Evolutionary conservation across 1,140 invertebrate species (phyloP).

Genomic region (Zaprionus davidi): DNA sequence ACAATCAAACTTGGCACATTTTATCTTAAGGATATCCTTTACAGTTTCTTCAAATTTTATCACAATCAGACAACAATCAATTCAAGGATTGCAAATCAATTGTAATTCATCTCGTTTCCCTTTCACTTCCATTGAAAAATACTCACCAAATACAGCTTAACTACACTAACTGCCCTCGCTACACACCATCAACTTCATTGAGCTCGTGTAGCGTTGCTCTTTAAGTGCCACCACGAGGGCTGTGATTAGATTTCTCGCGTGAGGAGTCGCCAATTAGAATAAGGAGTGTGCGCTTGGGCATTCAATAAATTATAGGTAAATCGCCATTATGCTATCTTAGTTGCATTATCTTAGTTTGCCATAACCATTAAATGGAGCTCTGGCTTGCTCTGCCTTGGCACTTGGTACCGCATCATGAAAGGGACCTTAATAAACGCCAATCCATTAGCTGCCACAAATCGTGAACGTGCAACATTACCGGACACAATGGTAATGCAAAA

Average conservation of each 20-base stretch:
- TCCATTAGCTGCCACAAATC: slow-evolving; percentile 73
- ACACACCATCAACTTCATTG: background rate
- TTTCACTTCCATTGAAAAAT: background rate
- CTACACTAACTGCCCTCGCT: background rate
- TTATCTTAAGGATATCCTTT: background rate
- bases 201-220: background rate
- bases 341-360: slow-evolving; percentile 21
- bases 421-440: slow-evolving; percentile 70
- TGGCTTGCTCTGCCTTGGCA: background rate
- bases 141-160: background rate
- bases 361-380: background rate
- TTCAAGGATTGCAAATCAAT: background rate
- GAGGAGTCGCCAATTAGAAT: slow-evolving; percentile 29
- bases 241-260: slow-evolving; percentile 5
- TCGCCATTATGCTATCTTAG: slow-evolving; percentile 28
- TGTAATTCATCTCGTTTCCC: background rate
- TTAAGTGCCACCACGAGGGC: background rate
- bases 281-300: slow-evolving; percentile 5
- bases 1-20: background rate
- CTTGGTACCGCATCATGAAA: background rate
- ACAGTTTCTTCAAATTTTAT: too few relatives aligned
- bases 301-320: slow-evolving; percentile 48
- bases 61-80: background rate
- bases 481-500: slow-evolving; percentile 63
- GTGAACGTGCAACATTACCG: slow-evolving; percentile 56